Evolutionary conservation across 2,113 vertebrate genomes (phyloP).

Genomic region (Addax nasomaculatus): DNA sequence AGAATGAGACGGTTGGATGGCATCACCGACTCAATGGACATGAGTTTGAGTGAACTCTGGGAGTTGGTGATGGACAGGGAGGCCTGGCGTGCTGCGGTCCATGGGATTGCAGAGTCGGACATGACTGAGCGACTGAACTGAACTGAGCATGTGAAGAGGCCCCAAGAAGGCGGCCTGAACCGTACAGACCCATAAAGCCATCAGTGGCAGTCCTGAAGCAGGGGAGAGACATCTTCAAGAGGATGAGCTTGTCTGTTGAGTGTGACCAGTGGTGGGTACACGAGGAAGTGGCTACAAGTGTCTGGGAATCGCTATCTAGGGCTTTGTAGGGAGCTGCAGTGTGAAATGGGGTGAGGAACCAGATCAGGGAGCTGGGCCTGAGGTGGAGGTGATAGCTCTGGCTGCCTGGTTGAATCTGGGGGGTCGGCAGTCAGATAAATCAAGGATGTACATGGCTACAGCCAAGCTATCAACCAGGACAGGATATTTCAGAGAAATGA

Average conservation of each 20-base stretch:
- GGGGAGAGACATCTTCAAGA: not conserved
- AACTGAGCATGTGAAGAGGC: not conserved
- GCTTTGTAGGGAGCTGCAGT: not conserved
- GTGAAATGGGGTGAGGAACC: not conserved
- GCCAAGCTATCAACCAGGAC: not conserved
- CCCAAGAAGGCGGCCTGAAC: not conserved
- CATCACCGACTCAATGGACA: not conserved
- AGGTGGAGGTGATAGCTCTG: not conserved
- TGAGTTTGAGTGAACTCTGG: not conserved
- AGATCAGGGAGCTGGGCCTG: not conserved
- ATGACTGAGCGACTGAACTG: not conserved
- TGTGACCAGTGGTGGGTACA: not conserved
- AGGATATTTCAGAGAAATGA: not conserved
- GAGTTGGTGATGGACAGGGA: not conserved
- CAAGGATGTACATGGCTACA: too few species aligned
- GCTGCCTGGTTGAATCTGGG: not conserved
- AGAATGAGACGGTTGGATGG: not conserved
- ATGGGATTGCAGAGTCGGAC: rapidly evolving
- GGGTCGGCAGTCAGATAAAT: not conserved
- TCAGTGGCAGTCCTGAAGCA: not conserved
- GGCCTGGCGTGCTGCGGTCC: not conserved
- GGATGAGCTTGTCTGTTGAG: not conserved
- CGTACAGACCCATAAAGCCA: rapidly evolving
- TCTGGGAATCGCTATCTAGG: not conserved
- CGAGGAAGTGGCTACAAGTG: not conserved